Base-by-base conservation (phyloP, 2,113 vertebrate genomes). In the Malaclemys terrapin region DNA sequence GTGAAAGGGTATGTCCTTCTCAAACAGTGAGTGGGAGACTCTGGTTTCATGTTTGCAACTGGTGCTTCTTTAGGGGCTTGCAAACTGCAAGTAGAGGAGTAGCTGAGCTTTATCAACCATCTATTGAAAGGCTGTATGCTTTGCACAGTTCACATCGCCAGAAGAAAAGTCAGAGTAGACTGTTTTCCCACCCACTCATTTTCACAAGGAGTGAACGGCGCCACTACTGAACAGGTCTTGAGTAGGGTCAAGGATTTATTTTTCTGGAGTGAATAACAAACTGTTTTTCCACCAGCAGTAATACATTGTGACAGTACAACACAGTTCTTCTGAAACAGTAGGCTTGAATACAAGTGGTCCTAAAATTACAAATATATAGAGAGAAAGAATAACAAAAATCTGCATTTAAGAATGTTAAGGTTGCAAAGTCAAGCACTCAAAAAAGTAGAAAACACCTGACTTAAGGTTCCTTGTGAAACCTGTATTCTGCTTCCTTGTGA, bases 231-330 rank as follows among this genome's bases (percentile, higher is more conserved):
- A 76, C 94, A 94, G 96, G 95, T 96, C 95, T 92, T 2, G 31
- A 88, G 81, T 89, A 93, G 91, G 97, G 97, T 95, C 96, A 97
- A 96, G 95, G 96, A 95, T 94, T 94, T 97, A 83, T 97, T 96
- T 97, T 92, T 95, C 83, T 95, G 88, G 76, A 97, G 93, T 2
- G 1, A 95, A 84, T 82, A 88, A 90, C 84, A 90, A 85, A 57
- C 82, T 89, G 75, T 94, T 93, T 90, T 94, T 84, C 84, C 87
- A 52, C 82, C 82, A 94, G 90, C 87, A 94, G 38, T 82, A 93
- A 85, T 85, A 35, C 45, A 84, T 89, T 31, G 89, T 90, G 93
- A 80, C 75, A 89, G 93, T 0, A 1, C 86, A 80, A 91, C 88
- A 88, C 85, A 75, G 10, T 89, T 88, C 56, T 50, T 9, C 82